Conservation (phyloP, 2,888 invertebrate species). For the Ennomos quercinarius region DNA sequence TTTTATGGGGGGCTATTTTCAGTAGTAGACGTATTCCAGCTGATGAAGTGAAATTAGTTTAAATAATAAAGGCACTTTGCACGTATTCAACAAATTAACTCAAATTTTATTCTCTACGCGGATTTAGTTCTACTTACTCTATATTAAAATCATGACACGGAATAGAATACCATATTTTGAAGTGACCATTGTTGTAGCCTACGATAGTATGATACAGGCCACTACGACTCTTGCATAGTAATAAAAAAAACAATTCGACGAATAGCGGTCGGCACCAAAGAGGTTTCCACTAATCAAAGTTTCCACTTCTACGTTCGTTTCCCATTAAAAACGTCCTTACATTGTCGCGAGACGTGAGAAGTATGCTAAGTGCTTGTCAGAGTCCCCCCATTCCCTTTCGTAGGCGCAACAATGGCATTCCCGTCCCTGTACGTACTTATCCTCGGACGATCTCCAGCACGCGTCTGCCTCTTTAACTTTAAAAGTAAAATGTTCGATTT, state of each 20-base stretch:
- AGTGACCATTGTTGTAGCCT: conserved; percentile 7
- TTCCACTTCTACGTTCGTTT: conserved; percentile 28
- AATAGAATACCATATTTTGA: too few species aligned
- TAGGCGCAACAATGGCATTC: conserved; percentile 29
- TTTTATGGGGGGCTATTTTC: too few species aligned
- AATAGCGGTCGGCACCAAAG: conserved; percentile 39
- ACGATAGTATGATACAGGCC: conserved; percentile 1
- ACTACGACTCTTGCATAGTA: conserved; percentile 5
- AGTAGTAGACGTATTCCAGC: too few species aligned
- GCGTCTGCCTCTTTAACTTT: conserved; percentile 15
- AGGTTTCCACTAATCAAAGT: conserved; percentile 29
- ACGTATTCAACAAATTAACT: too few species aligned
- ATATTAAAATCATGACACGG: too few species aligned
- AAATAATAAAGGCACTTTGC: too few species aligned
- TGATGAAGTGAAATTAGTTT: too few species aligned
- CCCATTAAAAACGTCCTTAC: conserved; percentile 40
- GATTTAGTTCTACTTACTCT: too few species aligned
- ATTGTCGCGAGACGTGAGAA: conserved; percentile 33
- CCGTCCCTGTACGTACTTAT: conserved; percentile 9
- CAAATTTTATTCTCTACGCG: too few species aligned
- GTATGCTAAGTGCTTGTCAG: conserved; percentile 22
- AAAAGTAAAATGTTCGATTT: conserved; percentile 14
- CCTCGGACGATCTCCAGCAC: conserved; percentile 23
- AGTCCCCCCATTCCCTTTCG: conserved; percentile 25
- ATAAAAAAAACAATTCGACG: conserved; percentile 20